Base-by-base conservation (phyloP, 2,888 invertebrate genomes). In the Drosophila anceps region DNA sequence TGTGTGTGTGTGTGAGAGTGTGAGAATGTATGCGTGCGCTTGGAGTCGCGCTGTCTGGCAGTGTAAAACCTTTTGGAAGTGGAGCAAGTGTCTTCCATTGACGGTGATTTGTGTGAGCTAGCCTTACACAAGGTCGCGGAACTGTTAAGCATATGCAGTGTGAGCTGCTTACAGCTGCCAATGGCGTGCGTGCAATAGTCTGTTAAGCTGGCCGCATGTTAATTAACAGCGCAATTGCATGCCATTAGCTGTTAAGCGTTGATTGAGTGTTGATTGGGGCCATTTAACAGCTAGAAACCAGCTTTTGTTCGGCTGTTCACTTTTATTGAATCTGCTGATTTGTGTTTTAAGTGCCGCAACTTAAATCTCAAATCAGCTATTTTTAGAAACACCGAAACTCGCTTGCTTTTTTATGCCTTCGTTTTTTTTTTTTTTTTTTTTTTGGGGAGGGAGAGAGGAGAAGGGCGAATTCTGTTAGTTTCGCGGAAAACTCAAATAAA, bases 41-140 rank as follows among this genome's bases (percentile, higher is more conserved):
- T 76, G 89, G 87, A 86, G 84, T 79, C 84, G 66, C 75, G 61
- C 82, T 87, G 84, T 85, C 84, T 85, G 78, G 77, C 82, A 72
- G 48, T 73, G 87, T 82, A 86, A 79, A 55, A 57, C 61, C 61
- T 46, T 54, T 76, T 59, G 69, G 74, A 88, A 84, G 79, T 84
- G 70, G 84, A 86, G 84, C 89, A 84, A 86, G 86, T 84, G 84
- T 70, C 65, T 82, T 48, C 41, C 50, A 50, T 44, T 51, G 20
- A 4, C 18, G 15, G 5, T 20, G 39, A 51, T n/a, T 15, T 53
- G 60, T 61, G 41, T 18, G 43, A 10, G 54, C 27, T 35, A 18
- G 41, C 18, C 35, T 35, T 39, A 37, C n/a, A 55, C 50, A 69
- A 69, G 68, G 69, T 10, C 37, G 33, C 12, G 18, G 15, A 31